Evolutionary conservation across 1,140 invertebrate species (phyloP).

Genomic region (Polypedilum vanderplanki): DNA sequence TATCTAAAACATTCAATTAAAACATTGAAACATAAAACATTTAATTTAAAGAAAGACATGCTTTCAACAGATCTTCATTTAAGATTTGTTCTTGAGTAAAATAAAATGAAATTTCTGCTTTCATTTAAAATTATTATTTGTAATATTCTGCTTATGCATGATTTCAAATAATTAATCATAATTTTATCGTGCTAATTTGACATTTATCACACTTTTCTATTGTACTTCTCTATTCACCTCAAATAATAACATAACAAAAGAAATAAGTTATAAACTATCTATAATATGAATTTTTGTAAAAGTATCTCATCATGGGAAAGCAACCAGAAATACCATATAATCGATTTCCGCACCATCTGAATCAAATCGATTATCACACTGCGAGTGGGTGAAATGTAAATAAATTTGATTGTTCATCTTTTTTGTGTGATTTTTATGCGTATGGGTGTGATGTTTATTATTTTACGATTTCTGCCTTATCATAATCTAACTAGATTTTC

Average conservation of each 20-base stretch:
- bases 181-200: slow-evolving; percentile 5
- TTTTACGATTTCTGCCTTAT: not conserved
- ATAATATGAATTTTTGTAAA: not conserved
- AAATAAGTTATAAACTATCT: not conserved
- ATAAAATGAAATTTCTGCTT: no score
- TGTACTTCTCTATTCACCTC: no score
- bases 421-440: no score
- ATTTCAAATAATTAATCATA: not conserved
- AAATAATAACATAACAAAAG: not conserved
- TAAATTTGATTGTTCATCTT: not conserved
- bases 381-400: not conserved
- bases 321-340: not conserved
- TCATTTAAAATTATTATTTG: no score
- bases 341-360: not conserved
- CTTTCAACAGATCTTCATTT: no score
- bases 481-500: not conserved
- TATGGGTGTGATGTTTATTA: slow-evolving; percentile 8
- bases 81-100: no score
- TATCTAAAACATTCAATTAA: no score
- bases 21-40: no score
- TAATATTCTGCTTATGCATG: no score
- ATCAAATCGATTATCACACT: not conserved
- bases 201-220: not conserved
- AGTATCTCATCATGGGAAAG: not conserved
- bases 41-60: no score